These are phyloP conservation scores for Centruroides vittatus DNA, from an alignment of 1,140 invertebrate species.

Conservation along the genomic window DNA sequence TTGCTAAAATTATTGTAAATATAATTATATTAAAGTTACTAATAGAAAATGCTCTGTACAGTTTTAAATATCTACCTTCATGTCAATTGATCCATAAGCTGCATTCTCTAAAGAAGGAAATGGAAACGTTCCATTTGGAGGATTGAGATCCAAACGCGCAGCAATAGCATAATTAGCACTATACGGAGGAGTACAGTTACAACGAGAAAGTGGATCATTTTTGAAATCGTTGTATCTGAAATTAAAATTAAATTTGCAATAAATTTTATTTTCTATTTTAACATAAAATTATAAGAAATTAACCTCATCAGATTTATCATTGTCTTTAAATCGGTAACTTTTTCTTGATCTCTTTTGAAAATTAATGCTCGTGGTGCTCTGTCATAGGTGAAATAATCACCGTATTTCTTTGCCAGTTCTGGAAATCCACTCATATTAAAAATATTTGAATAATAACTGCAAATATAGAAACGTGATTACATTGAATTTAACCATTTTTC, in stretches of 20 bases:
- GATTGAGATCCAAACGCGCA: constrained; percentile 52
- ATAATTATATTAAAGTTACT: too few relatives aligned
- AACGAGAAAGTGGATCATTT: constrained; percentile 51
- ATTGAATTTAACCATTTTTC: background rate
- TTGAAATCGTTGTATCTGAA: constrained; percentile 51
- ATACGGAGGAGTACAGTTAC: constrained; percentile 56
- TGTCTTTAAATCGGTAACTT: constrained; percentile 36
- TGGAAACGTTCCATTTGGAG: constrained; percentile 46
- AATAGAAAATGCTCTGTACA: too few relatives aligned
- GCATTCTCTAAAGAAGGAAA: constrained; percentile 46
- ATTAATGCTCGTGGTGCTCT: constrained; percentile 47
- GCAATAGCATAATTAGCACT: constrained; percentile 55
- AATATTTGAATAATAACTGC: constrained; percentile 47
- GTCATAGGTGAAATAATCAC: constrained; percentile 54
- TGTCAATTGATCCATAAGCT: constrained; percentile 47
- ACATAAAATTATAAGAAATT: too few relatives aligned
- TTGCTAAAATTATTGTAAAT: too few relatives aligned
- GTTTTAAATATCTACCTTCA: constrained; percentile 34
- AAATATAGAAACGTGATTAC: background rate
- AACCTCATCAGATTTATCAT: constrained; percentile 47
- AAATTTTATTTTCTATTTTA: too few relatives aligned
- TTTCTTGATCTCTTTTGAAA: constrained; percentile 42
- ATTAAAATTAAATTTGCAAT: background rate
- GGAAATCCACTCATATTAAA: constrained; percentile 40
- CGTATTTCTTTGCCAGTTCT: constrained; percentile 41